phyloP scores from a whole-genome alignment of 1,140 invertebrate species.

The Holotrichia oblita region DNA sequence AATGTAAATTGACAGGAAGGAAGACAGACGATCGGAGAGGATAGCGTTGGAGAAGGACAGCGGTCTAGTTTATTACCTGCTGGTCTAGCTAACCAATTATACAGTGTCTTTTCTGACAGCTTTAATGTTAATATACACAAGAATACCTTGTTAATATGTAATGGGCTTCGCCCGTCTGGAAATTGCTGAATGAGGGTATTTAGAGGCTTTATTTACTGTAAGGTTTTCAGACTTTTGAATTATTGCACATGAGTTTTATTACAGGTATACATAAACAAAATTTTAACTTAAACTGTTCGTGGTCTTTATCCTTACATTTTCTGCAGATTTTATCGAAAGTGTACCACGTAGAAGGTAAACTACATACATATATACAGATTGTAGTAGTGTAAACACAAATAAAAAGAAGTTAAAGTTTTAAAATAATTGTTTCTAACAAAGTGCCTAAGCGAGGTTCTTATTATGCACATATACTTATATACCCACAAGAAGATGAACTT shows the following conservation, averaged over 20 bases:
- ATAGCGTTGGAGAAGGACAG: conserved; percentile 48
- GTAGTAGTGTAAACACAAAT: too few species aligned
- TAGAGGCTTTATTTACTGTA: conserved; percentile 45
- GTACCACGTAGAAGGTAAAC: too few species aligned
- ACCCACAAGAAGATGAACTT: too few species aligned
- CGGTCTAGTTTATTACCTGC: conserved; percentile 59
- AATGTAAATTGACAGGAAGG: conserved; percentile 59
- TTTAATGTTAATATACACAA: conserved; percentile 61
- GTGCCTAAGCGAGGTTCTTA: too few species aligned
- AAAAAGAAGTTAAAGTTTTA: too few species aligned
- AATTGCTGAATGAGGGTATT: conserved; percentile 46
- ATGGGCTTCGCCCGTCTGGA: conserved; percentile 52
- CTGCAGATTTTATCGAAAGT: background rate
- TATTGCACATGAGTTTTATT: conserved; percentile 42
- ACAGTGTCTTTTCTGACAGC: conserved; percentile 60
- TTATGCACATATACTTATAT: too few species aligned
- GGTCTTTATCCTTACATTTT: background rate
- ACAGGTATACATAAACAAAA: conserved; percentile 42
- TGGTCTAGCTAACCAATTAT: conserved; percentile 60
- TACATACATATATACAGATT: too few species aligned
- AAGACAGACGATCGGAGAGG: conserved; percentile 46
- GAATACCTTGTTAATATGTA: conserved; percentile 61
- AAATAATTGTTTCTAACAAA: too few species aligned
- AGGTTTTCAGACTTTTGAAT: conserved; percentile 42
- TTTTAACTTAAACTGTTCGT: background rate